These are phyloP conservation scores for Bombus balteatus DNA, from an alignment of 1,140 invertebrate genomes.

Conservation along the genomic window DNA sequence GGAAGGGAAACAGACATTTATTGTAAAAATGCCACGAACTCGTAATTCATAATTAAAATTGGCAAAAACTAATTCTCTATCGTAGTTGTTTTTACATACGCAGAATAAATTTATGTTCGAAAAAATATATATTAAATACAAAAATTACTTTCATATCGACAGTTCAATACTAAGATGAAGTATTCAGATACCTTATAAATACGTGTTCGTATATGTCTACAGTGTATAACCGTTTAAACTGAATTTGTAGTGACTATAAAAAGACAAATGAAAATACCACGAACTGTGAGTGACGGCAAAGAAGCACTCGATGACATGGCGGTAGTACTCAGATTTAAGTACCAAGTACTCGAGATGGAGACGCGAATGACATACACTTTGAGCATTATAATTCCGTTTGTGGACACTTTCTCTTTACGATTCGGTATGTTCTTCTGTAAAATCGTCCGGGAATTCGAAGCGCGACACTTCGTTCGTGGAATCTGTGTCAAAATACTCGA, in stretches of 20 bases:
- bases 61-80: too few relatives aligned
- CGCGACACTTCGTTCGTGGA: slow-evolving; percentile 10
- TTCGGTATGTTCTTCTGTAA: slow-evolving; percentile 17
- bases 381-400: slow-evolving; percentile 59
- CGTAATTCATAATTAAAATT: too few relatives aligned
- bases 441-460: slow-evolving; percentile 41
- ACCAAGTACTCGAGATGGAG: slow-evolving; percentile 51
- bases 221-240: background rate
- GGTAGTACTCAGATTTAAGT: slow-evolving; percentile 60
- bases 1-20: too few relatives aligned
- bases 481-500: slow-evolving; percentile 50
- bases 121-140: background rate
- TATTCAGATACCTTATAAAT: background rate
- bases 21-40: too few relatives aligned
- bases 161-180: background rate
- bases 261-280: slow-evolving; percentile 36
- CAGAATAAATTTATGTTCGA: background rate
- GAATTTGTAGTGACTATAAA: slow-evolving; percentile 33
- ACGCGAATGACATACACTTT: slow-evolving; percentile 54
- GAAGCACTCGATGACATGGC: slow-evolving; percentile 62
- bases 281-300: slow-evolving; percentile 41
- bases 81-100: too few relatives aligned
- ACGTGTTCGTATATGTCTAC: background rate
- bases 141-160: background rate
- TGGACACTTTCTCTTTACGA: slow-evolving; percentile 67